Evolutionary conservation across 2,797 vertebrate genomes (phyloP).

Genomic region (Sebastes nivosus): DNA sequence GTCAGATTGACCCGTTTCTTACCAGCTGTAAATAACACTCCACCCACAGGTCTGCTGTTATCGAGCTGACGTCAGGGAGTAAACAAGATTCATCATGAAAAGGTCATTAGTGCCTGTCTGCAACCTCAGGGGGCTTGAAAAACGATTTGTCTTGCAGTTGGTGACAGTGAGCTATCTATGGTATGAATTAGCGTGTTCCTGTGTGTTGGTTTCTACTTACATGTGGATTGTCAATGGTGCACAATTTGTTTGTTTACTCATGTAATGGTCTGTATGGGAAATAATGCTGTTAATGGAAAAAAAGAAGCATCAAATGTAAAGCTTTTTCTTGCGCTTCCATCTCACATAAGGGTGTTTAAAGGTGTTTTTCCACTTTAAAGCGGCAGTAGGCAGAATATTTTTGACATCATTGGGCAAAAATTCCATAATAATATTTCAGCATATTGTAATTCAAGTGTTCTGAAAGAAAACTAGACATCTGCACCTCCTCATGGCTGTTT

Average conservation of each 20-base stretch:
- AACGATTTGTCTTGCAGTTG: not conserved
- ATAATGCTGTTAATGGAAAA: not conserved
- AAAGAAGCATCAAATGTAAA: not conserved
- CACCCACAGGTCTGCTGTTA: conserved; percentile 27
- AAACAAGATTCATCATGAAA: conserved; percentile 59
- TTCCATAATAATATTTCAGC: too few species aligned
- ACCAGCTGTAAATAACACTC: conserved; percentile 11
- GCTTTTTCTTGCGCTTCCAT: not conserved
- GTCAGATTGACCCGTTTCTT: conserved; percentile 6
- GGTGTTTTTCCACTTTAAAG: not conserved
- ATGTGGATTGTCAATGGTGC: not conserved
- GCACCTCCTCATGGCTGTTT: too few species aligned
- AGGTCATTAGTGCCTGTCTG: conserved; percentile 38
- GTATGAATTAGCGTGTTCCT: not conserved
- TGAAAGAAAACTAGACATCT: too few species aligned
- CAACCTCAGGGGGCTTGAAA: not conserved
- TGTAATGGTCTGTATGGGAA: not conserved
- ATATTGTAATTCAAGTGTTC: too few species aligned
- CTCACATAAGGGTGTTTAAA: not conserved
- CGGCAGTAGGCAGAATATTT: not conserved
- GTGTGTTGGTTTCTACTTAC: not conserved
- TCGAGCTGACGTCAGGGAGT: conserved; percentile 7
- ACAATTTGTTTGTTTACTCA: not conserved
- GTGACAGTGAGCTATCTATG: not conserved
- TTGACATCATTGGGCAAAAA: too few species aligned